phyloP scores from a whole-genome alignment of 1,140 invertebrate genomes.

The Copidosoma floridanum region DNA sequence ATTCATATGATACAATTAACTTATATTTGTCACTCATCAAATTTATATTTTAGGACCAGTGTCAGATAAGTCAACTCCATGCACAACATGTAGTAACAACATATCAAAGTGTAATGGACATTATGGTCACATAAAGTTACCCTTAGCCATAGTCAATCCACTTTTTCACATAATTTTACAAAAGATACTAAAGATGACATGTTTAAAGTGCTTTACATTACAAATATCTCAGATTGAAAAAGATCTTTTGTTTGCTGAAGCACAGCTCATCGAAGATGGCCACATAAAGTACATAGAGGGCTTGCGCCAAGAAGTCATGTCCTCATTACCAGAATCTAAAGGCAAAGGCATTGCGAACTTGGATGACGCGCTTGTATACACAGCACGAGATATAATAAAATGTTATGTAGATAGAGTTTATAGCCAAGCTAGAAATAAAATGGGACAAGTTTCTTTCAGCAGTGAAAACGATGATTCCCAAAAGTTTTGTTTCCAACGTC shows the following conservation, averaged over 20 bases:
- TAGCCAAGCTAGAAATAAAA: constrained; percentile 33
- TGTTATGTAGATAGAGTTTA: constrained; percentile 28
- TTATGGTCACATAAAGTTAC: constrained; percentile 92
- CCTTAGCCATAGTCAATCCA: constrained; percentile 89
- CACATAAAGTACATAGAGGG: constrained; percentile 70
- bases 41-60: constrained; percentile 58
- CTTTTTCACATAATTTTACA: constrained; percentile 78
- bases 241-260: constrained; percentile 68
- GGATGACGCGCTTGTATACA: too few species aligned
- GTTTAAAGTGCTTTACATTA: constrained; percentile 69
- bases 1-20: not conserved
- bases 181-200: constrained; percentile 67
- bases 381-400: too few species aligned
- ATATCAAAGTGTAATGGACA: constrained; percentile 83
- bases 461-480: constrained; percentile 45
- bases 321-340: constrained; percentile 2
- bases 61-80: constrained; percentile 66
- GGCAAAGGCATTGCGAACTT: too few species aligned
- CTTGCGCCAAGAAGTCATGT: constrained; percentile 57
- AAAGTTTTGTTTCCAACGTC: constrained; percentile 64
- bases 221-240: constrained; percentile 69
- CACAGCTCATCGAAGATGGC: constrained; percentile 75
- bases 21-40: not conserved
- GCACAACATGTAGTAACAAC: constrained; percentile 77
- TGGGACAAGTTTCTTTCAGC: constrained; percentile 8